Evolutionary conservation across 1,140 invertebrate species (phyloP), one percentile per base, ranked within the genome.

Genomic region (Bombus affinis): DNA sequence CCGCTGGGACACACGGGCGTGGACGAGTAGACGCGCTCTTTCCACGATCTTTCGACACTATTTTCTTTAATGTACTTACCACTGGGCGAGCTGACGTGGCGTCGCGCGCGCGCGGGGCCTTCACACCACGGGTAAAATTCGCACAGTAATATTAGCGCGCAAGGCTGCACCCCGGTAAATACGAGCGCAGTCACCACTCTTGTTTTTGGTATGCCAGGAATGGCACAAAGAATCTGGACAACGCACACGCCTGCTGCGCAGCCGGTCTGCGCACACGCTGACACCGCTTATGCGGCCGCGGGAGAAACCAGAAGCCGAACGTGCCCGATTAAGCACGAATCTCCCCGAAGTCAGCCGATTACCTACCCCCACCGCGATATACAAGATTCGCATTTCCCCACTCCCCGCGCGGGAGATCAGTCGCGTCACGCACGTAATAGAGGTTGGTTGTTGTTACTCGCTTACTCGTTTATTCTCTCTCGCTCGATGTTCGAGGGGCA

Each of bases 191-290:
- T 97, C 96, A 95, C 97, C 96, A 94, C 97, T 96, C 96, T 90
- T 97, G 97, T 97, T 97, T 97, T 97, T 97, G 97, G 97, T 97
- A 98, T 98, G 97, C 97, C 96, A 98, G 97, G 97, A 98, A 98
- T 98, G 97, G 97, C 97, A 98, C 97, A 98, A 98, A 98, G 97
- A 98, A 98, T 98, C 97, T 96, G 96, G 97, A 98, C 97, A 98
- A 98, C 97, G 97, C 97, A 97, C 96, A 96, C 96, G 96, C 96
- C 96, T 96, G 96, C 95, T 96, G 97, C 97, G 97, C 97, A 98
- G 95, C 96, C 96, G 95, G 95, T 96, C 96, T 96, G 97, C 97
- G 97, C 97, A 98, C 96, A 96, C 96, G 96, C 96, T 96, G 96
- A 96, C 96, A 94, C 96, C 96, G 96, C 90, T 90, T 89, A 87